phyloP scores from a whole-genome alignment of 2,113 vertebrate species.

The Myrmecobius fasciatus region DNA sequence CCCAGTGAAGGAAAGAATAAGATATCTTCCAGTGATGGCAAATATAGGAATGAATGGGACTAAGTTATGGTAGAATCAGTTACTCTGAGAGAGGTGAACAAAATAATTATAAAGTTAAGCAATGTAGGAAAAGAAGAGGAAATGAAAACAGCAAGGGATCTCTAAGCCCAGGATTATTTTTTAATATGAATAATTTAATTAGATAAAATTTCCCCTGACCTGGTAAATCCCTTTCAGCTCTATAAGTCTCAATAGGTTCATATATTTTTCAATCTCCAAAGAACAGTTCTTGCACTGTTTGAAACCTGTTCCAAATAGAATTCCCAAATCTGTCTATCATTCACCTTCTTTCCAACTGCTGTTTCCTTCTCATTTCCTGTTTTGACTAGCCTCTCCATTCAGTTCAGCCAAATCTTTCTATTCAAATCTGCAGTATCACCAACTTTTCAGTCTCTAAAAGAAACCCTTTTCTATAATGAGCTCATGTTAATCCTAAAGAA shows the following conservation, averaged over 20 bases:
- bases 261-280: neutral
- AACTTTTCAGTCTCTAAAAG: neutral
- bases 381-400: neutral
- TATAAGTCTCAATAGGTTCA: neutral
- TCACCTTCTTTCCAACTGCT: neutral
- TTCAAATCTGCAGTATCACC: neutral
- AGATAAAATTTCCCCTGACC: neutral
- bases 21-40: neutral
- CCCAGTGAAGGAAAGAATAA: neutral
- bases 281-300: neutral
- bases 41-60: neutral
- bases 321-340: neutral
- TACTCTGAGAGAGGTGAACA: neutral
- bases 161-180: neutral
- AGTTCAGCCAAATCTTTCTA: neutral
- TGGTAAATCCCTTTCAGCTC: neutral
- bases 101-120: constrained; percentile 18
- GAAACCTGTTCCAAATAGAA: neutral
- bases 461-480: neutral
- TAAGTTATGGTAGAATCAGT: rapidly evolving
- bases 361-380: neutral
- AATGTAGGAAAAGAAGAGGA: neutral
- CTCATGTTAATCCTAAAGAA: neutral
- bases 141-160: constrained; percentile 42
- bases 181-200: neutral